Evolutionary conservation across 1,140 invertebrate species (phyloP), one percentile per base, ranked within the genome.

Genomic region (Ooceraea biroi): DNA sequence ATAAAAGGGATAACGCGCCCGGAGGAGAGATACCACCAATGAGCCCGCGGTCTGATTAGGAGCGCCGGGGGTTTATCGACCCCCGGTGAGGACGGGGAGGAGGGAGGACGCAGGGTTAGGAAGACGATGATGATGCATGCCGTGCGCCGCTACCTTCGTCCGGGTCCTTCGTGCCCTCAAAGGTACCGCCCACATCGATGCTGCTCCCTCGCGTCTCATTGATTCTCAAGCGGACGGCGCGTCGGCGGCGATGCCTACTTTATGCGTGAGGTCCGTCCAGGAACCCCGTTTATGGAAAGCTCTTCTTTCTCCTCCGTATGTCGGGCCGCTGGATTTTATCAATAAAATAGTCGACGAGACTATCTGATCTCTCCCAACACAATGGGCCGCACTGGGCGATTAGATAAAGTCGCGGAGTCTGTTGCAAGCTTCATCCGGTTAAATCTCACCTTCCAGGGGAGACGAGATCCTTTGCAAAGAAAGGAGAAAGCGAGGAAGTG

Each of bases 1-100:
- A 89, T 90, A 89, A 90, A 87, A 84, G 74, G 86, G 73, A 89
- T 88, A 86, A 88, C 61, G 83, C 72, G 68, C 19, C 41, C 58
- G 36, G 36, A 36, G 36, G 7, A 36, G 76, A 65, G 65, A 73
- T 83, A 83, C 73, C 86, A 83, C 77, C 87, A 74, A 83, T 61
- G 86, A 88, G 72, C 25, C 77, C 82, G 71, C 69, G 80, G 72
- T 58, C 86, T 88, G 87, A 88, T 88, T 88, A 88, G 87, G 76
- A 71, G 41, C 30, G 25, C n/a, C 87, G 19, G 60, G 60, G 83
- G 86, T 88, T 88, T 88, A 69, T 88, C 84, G 87, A 88, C 87
- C 77, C 86, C 72, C 65, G 55, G 46, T 36, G 58, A 60, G 61
- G 46, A 52, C 61, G 82, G 66, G 22, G 8, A 14, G 66, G 65